These are phyloP conservation scores for Gorsachius magnificus DNA, from an alignment of 2,797 vertebrate species.

Conservation along the genomic window DNA sequence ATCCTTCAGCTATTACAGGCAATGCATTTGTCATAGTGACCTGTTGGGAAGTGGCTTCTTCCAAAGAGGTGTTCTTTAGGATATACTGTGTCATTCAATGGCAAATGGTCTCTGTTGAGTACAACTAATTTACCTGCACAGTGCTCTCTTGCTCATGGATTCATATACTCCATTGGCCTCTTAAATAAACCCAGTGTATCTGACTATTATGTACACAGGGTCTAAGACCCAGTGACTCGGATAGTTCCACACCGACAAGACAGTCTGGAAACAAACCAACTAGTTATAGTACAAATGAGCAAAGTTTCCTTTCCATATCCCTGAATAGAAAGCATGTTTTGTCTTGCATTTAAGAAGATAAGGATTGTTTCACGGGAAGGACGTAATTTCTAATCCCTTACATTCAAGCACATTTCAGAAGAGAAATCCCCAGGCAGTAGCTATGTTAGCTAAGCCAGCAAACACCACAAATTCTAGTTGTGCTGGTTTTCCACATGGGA, in stretches of 20 bases:
- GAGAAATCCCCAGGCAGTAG: not conserved
- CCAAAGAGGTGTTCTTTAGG: not conserved
- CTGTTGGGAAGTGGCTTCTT: not conserved
- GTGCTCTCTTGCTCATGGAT: not conserved
- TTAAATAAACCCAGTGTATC: not conserved
- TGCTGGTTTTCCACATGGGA: slow-evolving; percentile 5
- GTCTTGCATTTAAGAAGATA: not conserved
- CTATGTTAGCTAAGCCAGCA: not conserved
- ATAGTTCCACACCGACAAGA: not conserved
- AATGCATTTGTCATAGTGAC: not conserved
- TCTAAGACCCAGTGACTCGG: not conserved
- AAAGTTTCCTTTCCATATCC: not conserved
- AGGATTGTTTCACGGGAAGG: not conserved
- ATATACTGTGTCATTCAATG: not conserved
- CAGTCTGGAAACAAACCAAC: not conserved
- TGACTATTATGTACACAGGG: not conserved
- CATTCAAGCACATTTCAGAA: not conserved
- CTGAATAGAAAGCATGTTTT: not conserved
- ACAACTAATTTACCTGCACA: not conserved
- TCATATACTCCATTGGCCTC: not conserved
- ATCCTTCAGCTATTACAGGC: not conserved
- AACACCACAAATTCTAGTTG: not conserved
- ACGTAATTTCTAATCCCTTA: not conserved
- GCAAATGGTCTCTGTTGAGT: not conserved
- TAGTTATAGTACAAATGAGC: not conserved